Evolutionary conservation across 2,888 invertebrate species (phyloP).

Genomic region (Lasioglossum oenotherae): DNA sequence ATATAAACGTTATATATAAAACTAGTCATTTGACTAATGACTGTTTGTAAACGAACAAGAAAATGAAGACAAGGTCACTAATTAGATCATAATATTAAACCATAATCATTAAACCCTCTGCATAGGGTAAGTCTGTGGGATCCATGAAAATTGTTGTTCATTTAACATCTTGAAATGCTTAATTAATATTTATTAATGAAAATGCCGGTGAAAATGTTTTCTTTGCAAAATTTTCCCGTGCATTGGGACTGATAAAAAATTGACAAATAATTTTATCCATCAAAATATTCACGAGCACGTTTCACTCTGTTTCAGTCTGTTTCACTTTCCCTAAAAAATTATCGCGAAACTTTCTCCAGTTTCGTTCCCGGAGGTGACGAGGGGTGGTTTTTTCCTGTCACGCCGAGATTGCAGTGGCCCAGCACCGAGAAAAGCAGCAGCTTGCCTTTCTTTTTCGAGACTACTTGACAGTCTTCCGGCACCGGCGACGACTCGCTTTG

Average conservation of each 20-base stretch:
- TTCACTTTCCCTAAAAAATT: neutral
- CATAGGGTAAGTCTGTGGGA: too few species aligned
- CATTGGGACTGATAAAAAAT: neutral
- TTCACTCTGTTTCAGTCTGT: neutral
- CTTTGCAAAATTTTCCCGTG: too few species aligned
- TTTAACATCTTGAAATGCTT: too few species aligned
- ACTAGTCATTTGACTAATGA: too few species aligned
- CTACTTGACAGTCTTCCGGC: slow-evolving; percentile 9
- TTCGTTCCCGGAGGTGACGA: neutral
- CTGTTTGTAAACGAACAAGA: too few species aligned
- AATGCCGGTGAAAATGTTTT: too few species aligned
- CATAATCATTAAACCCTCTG: too few species aligned
- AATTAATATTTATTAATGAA: too few species aligned
- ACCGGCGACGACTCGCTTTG: slow-evolving; percentile 10
- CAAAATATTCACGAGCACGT: neutral
- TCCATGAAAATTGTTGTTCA: too few species aligned
- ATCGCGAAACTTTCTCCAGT: neutral
- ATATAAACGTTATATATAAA: too few species aligned
- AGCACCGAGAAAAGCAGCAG: neutral
- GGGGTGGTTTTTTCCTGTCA: neutral
- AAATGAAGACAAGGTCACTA: too few species aligned
- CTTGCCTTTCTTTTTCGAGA: slow-evolving; percentile 1
- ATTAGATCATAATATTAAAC: too few species aligned
- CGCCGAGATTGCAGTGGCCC: neutral
- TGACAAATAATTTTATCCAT: neutral